Evolutionary conservation across 2,113 vertebrate species (phyloP).

Genomic region (Vicugna pacos): DNA sequence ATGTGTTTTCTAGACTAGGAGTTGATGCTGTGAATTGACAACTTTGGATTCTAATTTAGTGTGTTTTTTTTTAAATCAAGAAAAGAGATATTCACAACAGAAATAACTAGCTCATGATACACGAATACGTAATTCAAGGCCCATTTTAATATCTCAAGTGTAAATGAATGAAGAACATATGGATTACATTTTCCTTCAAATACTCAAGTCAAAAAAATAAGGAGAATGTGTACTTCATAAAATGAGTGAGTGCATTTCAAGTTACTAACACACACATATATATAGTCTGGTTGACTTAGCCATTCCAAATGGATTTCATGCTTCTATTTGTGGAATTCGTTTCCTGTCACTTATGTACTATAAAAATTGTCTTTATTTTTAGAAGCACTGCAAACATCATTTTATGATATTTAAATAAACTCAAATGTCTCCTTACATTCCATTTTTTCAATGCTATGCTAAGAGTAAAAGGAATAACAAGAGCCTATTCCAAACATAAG

Average conservation of each 20-base stretch:
- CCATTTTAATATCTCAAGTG: conserved; percentile 44
- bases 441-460: background rate
- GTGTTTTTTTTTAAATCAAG: background rate
- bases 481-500: background rate
- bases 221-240: conserved; percentile 22
- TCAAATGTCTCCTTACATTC: conserved; percentile 35
- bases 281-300: background rate
- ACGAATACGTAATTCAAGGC: conserved; percentile 6
- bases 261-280: background rate
- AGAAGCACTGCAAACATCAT: background rate
- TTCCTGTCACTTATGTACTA: conserved; percentile 45
- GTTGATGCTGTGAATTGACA: background rate
- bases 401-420: conserved; percentile 25
- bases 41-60: background rate
- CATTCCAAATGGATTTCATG: conserved; percentile 70
- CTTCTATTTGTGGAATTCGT: conserved; percentile 58
- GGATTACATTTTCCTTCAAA: conserved; percentile 62
- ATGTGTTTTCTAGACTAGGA: background rate
- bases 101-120: conserved; percentile 20
- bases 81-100: conserved; percentile 33
- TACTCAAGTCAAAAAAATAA: conserved; percentile 37
- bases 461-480: conserved; percentile 10
- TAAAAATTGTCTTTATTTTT: conserved; percentile 42
- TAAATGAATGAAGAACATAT: conserved; percentile 67
- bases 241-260: conserved; percentile 54